Evolutionary conservation across 2,888 invertebrate species (phyloP), one percentile per base, ranked within the genome.

Genomic region (Hirtodrosophila cameraria): DNA sequence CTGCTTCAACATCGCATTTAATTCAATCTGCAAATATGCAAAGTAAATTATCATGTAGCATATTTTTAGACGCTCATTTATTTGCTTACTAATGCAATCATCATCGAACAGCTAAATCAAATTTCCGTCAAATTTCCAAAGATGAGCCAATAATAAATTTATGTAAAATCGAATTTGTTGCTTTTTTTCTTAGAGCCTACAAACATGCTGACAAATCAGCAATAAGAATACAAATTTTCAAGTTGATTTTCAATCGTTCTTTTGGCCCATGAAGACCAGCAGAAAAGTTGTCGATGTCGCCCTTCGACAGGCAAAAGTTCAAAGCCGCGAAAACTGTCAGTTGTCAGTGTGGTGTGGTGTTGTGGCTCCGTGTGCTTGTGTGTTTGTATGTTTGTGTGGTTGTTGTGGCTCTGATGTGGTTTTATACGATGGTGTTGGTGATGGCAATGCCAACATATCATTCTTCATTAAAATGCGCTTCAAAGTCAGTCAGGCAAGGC

Each of bases 381-480:
- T 28, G 52, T 46, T 46, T 59, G 46, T 39, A n/a, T 52, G 59
- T 54, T 59, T 38, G 23, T 60, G 54, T 28, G 52, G 52, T 46
- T 59, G 46, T 39, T 58, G 66, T 50, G 75, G 82, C 71, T 75
- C 52, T 55, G 70, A 39, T 53, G 58, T 13, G 53, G 28, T 52
- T 38, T 39, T 54, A 43, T 52, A 15, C 20, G 54, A 31, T 9
- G 52, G 43, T 58, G 54, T 33, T 49, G 49, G 48, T 64, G 69
- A 53, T 69, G 71, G 85, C 73, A 75, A 53, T 69, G 80, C 86
- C 85, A 79, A 79, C 83, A 87, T 83, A 85, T 85, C 87, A 85
- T 84, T 85, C 87, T 87, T 87, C 84, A 85, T 85, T 85, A 85
- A 83, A 85, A 78, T 85, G 68, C 87, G 84, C 87, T 86, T 86